Percentiles rank a stretch among this genome's conserved stretches.
Evolutionary conservation across 2,888 invertebrate species (phyloP).

Genomic region (Amorpha juglandis): DNA sequence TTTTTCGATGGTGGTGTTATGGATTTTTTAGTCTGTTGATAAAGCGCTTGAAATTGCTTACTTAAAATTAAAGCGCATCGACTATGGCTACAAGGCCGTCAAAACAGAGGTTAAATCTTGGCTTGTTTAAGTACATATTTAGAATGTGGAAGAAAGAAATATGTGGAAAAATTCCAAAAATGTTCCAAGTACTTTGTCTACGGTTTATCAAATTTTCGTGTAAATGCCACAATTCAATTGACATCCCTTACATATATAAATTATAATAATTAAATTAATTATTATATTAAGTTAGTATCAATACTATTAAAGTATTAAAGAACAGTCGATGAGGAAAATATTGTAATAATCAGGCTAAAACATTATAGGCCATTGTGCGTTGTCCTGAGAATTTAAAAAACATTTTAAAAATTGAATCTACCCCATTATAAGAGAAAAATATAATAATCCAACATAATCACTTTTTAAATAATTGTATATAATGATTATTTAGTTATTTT

Average conservation of each 20-base stretch:
- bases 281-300: slow-evolving; percentile 23
- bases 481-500: no score
- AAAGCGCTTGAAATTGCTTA: no score
- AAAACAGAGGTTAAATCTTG: no score
- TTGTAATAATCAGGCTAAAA: background rate
- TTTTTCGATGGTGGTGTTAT: slow-evolving; percentile 6
- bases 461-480: no score
- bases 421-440: no score
- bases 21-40: no score
- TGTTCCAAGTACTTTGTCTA: background rate
- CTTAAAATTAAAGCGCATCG: no score
- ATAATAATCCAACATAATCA: no score
- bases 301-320: slow-evolving; percentile 21
- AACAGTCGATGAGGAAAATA: slow-evolving; percentile 16
- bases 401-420: background rate
- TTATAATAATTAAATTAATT: slow-evolving; percentile 62
- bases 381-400: background rate
- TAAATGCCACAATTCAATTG: slow-evolving; percentile 69
- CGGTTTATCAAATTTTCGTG: slow-evolving; percentile 48
- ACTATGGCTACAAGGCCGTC: no score
- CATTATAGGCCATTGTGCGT: slow-evolving; percentile 9
- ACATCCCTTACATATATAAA: slow-evolving; percentile 73
- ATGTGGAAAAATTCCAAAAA: background rate
- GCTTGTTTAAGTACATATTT: background rate
- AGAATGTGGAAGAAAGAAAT: background rate